These are phyloP conservation scores for Meloe dianella DNA, from an alignment of 2,888 invertebrate species.

Conservation along the genomic window DNA sequence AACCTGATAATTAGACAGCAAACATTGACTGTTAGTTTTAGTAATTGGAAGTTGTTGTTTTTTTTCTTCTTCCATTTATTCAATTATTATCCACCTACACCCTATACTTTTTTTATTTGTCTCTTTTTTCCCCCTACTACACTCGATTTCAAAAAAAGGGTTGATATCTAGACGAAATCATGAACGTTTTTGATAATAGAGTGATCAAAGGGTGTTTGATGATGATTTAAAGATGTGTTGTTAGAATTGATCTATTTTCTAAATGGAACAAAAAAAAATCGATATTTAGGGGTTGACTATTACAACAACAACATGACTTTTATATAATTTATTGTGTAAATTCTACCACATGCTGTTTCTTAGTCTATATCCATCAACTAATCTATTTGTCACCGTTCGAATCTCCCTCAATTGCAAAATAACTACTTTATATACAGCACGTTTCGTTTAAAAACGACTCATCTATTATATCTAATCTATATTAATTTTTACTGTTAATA, in stretches of 20 bases:
- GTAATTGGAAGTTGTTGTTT: slow-evolving; percentile 23
- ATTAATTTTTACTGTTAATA: no score
- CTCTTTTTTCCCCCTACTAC: not conserved
- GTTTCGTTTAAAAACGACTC: not conserved
- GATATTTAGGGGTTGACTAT: slow-evolving; percentile 15
- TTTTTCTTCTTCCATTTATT: not conserved
- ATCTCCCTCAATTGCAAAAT: slow-evolving; percentile 32
- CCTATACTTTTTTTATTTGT: no score
- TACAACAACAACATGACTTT: slow-evolving; percentile 20
- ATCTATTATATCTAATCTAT: no score
- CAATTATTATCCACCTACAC: not conserved
- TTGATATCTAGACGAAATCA: not conserved
- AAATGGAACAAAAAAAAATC: not conserved
- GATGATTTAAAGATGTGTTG: not conserved
- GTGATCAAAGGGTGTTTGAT: no score
- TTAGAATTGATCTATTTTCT: not conserved
- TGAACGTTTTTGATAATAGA: not conserved
- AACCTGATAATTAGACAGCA: slow-evolving; percentile 23
- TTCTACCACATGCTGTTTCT: slow-evolving; percentile 38
- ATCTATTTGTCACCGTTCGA: slow-evolving; percentile 42
- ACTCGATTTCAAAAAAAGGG: not conserved
- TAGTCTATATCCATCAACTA: slow-evolving; percentile 24
- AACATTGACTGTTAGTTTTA: slow-evolving; percentile 26
- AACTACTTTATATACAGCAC: slow-evolving; percentile 1
- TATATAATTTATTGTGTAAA: slow-evolving; percentile 43